phyloP scores from a whole-genome alignment of 2,113 vertebrate species.

The Mesocricetus auratus region DNA sequence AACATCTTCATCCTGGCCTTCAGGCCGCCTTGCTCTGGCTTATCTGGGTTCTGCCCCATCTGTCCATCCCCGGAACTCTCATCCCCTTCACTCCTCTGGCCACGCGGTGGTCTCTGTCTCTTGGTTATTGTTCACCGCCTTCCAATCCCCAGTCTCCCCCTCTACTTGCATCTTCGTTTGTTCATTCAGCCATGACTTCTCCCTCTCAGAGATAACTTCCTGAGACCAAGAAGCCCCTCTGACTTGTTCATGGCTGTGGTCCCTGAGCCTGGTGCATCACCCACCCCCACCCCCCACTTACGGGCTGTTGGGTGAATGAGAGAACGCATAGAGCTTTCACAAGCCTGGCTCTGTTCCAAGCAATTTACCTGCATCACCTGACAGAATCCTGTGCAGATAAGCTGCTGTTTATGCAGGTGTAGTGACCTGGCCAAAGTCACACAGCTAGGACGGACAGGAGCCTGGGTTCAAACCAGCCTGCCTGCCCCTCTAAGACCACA shows the following conservation, averaged over 20 bases:
- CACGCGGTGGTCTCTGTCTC: accelerated
- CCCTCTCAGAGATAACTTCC: background rate
- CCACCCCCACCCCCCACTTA: background rate
- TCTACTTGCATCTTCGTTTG: background rate
- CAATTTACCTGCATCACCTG: background rate
- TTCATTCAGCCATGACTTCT: background rate
- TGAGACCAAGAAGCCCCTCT: background rate
- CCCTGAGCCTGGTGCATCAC: background rate
- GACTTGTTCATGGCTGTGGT: background rate
- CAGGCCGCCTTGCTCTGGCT: background rate
- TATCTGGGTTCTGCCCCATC: background rate
- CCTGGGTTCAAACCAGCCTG: background rate
- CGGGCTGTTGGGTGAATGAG: background rate
- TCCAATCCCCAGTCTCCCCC: no score
- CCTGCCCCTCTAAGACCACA: background rate
- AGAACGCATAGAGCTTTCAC: background rate
- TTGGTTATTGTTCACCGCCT: background rate
- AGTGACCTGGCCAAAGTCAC: background rate
- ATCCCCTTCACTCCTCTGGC: background rate
- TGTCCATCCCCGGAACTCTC: background rate
- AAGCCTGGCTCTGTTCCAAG: background rate
- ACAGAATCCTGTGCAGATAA: background rate
- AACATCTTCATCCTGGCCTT: background rate
- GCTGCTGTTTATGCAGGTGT: background rate
- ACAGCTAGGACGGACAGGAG: background rate